Evolutionary conservation across 2,113 vertebrate species (phyloP).

Genomic region (Lates calcarifer): DNA sequence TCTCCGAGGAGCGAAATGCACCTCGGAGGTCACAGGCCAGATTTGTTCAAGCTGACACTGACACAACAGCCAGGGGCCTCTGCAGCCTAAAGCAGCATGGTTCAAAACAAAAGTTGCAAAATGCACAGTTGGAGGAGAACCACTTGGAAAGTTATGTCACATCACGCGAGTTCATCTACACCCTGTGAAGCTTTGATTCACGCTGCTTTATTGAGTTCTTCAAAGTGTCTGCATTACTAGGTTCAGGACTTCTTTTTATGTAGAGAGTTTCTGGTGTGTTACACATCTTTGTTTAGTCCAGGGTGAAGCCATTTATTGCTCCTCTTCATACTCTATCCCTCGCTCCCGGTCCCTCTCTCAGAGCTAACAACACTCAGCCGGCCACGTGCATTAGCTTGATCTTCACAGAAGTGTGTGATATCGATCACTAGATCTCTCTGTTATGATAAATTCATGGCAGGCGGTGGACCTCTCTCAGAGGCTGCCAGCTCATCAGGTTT

Average conservation of each 20-base stretch:
- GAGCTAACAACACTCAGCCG: conserved; percentile 54
- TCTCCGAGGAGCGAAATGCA: conserved; percentile 75
- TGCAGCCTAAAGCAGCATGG: conserved; percentile 17
- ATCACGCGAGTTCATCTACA: conserved; percentile 10
- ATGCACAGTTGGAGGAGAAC: conserved; percentile 5
- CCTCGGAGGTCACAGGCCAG: conserved; percentile 65
- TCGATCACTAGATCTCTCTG: conserved; percentile 70
- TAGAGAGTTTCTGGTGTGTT: conserved; percentile 36
- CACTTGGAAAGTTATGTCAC: conserved; percentile 29
- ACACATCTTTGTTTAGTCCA: conserved; percentile 59
- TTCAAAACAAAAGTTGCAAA: conserved; percentile 19
- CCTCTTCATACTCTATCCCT: conserved; percentile 44
- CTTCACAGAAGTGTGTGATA: conserved; percentile 66
- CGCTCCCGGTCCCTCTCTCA: conserved; percentile 28
- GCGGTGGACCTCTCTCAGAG: conserved; percentile 41
- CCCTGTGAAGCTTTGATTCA: background rate
- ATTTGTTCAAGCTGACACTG: conserved; percentile 65
- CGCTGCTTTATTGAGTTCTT: background rate
- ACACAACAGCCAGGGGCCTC: conserved; percentile 52
- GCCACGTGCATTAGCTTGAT: conserved; percentile 72
- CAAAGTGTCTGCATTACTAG: conserved; percentile 14
- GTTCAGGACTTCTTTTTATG: background rate
- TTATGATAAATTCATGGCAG: conserved; percentile 75
- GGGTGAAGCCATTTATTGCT: conserved; percentile 65
- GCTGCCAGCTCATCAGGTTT: conserved; percentile 57